These are phyloP conservation scores for Trachymyrmex septentrionalis DNA, from an alignment of 1,140 invertebrate species.

Conservation along the genomic window DNA sequence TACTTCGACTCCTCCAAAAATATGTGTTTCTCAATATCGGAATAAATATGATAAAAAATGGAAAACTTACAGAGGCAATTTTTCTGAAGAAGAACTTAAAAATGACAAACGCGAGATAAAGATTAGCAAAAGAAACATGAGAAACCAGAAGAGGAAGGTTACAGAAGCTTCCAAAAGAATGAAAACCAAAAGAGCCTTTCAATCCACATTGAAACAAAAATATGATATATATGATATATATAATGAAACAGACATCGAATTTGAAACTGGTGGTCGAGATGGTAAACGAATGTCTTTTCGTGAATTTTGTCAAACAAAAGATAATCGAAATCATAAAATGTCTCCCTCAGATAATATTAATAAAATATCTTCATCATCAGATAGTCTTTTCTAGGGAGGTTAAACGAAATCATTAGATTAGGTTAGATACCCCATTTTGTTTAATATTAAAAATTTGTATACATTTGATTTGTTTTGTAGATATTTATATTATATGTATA, in stretches of 20 bases:
- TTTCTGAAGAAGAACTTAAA: background rate
- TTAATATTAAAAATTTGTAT: no score
- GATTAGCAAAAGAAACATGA: background rate
- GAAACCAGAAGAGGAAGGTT: background rate
- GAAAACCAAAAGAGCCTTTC: background rate
- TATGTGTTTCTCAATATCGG: background rate
- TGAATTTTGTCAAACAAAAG: slow-evolving; percentile 28
- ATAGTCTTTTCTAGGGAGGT: background rate
- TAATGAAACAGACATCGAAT: background rate
- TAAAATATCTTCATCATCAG: no score
- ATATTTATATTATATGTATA: no score
- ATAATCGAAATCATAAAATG: no score
- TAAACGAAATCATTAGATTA: background rate
- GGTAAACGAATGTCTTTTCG: background rate
- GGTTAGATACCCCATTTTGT: no score
- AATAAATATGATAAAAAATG: no score
- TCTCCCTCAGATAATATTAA: no score
- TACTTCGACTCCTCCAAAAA: background rate
- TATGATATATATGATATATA: background rate
- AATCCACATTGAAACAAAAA: background rate
- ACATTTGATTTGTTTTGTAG: background rate
- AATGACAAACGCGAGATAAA: background rate
- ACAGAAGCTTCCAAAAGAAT: background rate
- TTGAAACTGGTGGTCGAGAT: background rate
- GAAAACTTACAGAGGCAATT: no score